A percentile compares a stretch with the other conserved stretches of the same genome.
These are phyloP conservation scores for Pseudopodoces humilis DNA, from an alignment of 2,113 vertebrate species.

Conservation along the genomic window DNA sequence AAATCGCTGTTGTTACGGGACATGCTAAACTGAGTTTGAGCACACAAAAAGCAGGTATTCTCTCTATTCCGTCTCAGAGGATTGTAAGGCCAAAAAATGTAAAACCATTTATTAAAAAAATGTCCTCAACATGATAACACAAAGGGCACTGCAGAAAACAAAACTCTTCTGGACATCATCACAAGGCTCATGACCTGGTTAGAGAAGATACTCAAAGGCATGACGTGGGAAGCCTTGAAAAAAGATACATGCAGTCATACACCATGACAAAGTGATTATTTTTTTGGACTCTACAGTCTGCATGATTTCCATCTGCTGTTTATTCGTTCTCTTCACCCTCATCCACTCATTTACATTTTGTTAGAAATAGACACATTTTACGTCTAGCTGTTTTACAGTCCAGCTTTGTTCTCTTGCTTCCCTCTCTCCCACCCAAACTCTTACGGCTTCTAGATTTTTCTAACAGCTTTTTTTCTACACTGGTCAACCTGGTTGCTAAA, in stretches of 20 bases:
- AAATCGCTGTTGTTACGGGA: background rate
- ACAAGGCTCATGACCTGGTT: background rate
- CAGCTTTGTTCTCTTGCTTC: background rate
- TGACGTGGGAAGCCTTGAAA: background rate
- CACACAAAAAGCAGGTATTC: background rate
- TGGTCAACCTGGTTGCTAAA: background rate
- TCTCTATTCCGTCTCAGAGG: background rate
- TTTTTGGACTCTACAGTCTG: background rate
- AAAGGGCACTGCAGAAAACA: background rate
- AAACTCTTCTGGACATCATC: background rate
- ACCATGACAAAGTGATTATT: conserved; percentile 9
- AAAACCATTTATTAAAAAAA: background rate
- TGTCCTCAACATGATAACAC: background rate
- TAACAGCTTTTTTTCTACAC: background rate
- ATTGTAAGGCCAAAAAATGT: background rate
- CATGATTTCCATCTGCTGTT: conserved; percentile 36
- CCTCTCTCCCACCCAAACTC: background rate
- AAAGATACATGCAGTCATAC: background rate
- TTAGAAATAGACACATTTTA: background rate
- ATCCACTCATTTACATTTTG: conserved; percentile 7
- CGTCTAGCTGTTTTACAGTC: background rate
- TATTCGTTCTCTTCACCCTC: conserved; percentile 11
- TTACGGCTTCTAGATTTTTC: background rate
- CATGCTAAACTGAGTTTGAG: background rate
- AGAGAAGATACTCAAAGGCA: background rate